phyloP scores from a whole-genome alignment of 92 coral and sea anemone species.

The Phymanthus crucifer region DNA sequence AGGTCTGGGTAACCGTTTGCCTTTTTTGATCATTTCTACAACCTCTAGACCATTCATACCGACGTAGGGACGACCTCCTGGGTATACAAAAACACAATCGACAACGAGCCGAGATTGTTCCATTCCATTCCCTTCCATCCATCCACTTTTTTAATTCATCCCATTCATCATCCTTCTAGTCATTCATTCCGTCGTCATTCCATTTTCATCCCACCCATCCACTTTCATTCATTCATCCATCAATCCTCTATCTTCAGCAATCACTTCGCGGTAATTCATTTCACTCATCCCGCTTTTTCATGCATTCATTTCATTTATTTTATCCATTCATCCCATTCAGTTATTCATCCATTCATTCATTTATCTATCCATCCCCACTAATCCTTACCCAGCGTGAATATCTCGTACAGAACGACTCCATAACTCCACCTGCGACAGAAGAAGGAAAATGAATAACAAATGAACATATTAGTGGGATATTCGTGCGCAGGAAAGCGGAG shows the following conservation, averaged over 20 bases:
- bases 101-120: not conserved
- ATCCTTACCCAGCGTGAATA: slow-evolving; percentile 31
- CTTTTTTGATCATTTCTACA: slow-evolving; percentile 23
- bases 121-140: not conserved
- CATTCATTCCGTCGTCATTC: not conserved
- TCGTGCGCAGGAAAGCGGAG: not conserved
- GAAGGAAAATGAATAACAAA: not conserved
- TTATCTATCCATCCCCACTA: no score
- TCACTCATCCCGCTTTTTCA: no score
- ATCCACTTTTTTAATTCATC: no score
- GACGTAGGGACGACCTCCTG: slow-evolving; percentile 38
- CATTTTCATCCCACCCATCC: not conserved
- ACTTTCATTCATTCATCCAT: not conserved
- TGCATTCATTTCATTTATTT: no score
- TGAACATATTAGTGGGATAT: not conserved
- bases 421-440: slow-evolving; percentile 26
- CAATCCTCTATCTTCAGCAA: no score
- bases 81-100: no score
- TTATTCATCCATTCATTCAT: no score
- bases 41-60: slow-evolving; percentile 39
- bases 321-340: no score
- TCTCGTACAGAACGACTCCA: slow-evolving; percentile 37
- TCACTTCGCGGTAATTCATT: no score
- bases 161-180: no score
- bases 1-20: slow-evolving; percentile 32